A percentile compares a stretch with the other conserved stretches of the same genome.
phyloP scores from a whole-genome alignment of 2,888 invertebrate genomes.

The Poecilobothrus nobilitatus region DNA sequence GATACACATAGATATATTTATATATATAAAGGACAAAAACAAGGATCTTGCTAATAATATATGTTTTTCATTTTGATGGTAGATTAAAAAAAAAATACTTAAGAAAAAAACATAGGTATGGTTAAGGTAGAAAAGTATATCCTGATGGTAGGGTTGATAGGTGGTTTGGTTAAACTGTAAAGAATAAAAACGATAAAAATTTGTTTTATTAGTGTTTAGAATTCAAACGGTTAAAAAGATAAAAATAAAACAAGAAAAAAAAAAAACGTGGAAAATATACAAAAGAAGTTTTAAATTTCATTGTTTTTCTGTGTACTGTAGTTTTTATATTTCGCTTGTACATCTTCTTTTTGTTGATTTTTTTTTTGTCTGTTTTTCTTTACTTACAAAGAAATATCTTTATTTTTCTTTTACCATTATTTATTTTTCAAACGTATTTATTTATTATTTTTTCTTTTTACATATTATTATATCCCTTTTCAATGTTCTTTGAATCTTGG shows the following conservation, averaged over 20 bases:
- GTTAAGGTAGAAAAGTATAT: not conserved
- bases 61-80: not conserved
- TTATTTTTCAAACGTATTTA: not conserved
- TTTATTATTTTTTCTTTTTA: not conserved
- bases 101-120: too few species aligned
- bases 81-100: not conserved
- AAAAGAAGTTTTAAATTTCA: not conserved
- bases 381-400: not conserved
- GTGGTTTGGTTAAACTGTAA: not conserved
- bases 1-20: not conserved
- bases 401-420: slow-evolving; percentile 1
- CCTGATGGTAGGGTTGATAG: not conserved
- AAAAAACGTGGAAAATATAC: not conserved
- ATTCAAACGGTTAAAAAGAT: not conserved
- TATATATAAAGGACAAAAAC: not conserved
- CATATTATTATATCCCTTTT: not conserved
- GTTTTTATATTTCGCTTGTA: not conserved
- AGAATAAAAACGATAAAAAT: not conserved
- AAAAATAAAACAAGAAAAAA: too few species aligned
- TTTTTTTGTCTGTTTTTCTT: not conserved
- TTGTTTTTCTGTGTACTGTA: not conserved
- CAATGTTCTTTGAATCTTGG: not conserved
- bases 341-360: too few species aligned
- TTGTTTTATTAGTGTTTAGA: not conserved
- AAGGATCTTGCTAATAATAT: not conserved